Percentiles rank a stretch among this genome's conserved stretches.
phyloP scores from a whole-genome alignment of 2,113 vertebrate genomes.

The Turdus rufiventris region DNA sequence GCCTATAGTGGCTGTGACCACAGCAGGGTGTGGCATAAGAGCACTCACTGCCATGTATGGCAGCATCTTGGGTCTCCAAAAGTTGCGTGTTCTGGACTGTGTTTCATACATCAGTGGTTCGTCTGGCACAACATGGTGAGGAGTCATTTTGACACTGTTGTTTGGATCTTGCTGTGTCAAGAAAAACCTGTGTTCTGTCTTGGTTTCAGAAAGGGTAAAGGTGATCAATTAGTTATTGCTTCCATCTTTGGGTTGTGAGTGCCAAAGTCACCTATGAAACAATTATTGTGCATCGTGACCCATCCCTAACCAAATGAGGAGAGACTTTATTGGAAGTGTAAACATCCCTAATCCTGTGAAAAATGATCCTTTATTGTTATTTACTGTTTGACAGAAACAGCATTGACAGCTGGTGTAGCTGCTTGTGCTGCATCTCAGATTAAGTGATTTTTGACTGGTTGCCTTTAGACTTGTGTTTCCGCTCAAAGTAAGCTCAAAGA shows the following conservation, averaged over 20 bases:
- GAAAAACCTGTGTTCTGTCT: neutral
- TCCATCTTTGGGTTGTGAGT: neutral
- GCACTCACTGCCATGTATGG: slow-evolving; percentile 82
- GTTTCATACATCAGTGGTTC: slow-evolving; percentile 83
- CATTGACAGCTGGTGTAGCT: neutral
- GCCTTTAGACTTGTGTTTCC: neutral
- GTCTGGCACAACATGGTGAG: slow-evolving; percentile 89
- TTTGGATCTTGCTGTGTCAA: neutral
- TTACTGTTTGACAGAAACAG: neutral
- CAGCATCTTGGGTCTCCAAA: slow-evolving; percentile 80
- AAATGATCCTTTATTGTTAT: neutral
- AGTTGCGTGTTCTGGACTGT: slow-evolving; percentile 77
- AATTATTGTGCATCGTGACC: neutral
- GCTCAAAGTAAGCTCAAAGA: neutral
- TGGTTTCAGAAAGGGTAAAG: rapidly evolving
- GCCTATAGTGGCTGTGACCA: slow-evolving; percentile 80
- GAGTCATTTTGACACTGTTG: neutral
- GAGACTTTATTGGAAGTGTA: neutral
- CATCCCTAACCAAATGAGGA: neutral
- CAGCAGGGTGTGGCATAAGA: slow-evolving; percentile 82
- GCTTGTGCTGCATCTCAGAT: neutral
- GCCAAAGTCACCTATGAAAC: neutral
- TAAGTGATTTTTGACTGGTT: neutral
- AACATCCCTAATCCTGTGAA: neutral
- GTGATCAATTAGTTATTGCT: neutral